Conservation (phyloP, 2,888 invertebrate genomes). For the Lasioglossum vierecki region DNA sequence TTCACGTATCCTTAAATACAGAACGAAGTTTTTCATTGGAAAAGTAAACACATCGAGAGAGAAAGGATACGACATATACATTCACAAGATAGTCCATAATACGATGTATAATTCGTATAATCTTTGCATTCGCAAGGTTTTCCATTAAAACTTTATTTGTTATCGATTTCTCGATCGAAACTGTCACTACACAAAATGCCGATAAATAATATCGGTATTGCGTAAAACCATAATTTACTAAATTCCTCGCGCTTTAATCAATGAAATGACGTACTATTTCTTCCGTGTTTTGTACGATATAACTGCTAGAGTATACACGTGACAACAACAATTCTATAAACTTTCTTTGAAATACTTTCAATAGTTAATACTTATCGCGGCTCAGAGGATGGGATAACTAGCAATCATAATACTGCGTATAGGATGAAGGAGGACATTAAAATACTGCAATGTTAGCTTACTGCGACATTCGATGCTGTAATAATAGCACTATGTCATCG, state of each 20-base stretch:
- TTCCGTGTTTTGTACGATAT: background rate
- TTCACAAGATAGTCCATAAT: background rate
- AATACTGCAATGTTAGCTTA: conserved; percentile 64
- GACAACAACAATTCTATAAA: conserved; percentile 48
- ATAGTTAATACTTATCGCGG: conserved; percentile 31
- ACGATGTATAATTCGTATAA: background rate
- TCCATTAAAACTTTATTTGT: conserved; percentile 22
- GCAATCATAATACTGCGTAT: conserved; percentile 53
- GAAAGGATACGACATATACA: conserved; percentile 4
- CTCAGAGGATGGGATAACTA: conserved; percentile 29
- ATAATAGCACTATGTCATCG: conserved; percentile 51
- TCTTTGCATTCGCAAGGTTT: conserved; percentile 12
- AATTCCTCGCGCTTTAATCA: background rate
- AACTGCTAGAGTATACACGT: conserved; percentile 2
- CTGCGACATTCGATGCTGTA: conserved; percentile 57
- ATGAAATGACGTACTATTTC: conserved; percentile 6
- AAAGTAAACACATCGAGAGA: background rate
- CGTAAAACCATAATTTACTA: conserved; percentile 34
- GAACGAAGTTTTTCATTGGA: background rate
- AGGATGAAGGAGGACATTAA: conserved; percentile 56
- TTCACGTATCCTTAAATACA: conserved; percentile 46
- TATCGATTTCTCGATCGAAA: conserved; percentile 19
- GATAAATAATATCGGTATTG: conserved; percentile 2
- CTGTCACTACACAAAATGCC: conserved; percentile 27
- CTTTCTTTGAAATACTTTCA: conserved; percentile 63